phyloP scores from a whole-genome alignment of 2,888 invertebrate genomes.

The Eucriotettix oculatus region DNA sequence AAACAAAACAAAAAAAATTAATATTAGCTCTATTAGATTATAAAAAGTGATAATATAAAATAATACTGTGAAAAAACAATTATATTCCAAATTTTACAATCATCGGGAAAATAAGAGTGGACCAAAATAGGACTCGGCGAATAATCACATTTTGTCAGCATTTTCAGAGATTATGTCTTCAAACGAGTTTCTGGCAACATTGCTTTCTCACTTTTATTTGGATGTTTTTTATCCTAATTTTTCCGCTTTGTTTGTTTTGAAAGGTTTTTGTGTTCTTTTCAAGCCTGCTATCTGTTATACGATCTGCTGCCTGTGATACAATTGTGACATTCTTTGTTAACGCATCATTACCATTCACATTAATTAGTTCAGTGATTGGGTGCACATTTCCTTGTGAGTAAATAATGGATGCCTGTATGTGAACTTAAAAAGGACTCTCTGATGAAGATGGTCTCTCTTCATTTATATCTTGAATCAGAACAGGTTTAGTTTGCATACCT shows the following conservation, averaged over 20 bases:
- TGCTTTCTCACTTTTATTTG: not conserved
- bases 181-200: too few relatives aligned
- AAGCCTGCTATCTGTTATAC: conserved; percentile 6
- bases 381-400: conserved; percentile 24
- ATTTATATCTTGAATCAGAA: conserved; percentile 30
- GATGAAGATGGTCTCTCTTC: conserved; percentile 4
- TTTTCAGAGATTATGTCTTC: too few relatives aligned
- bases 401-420: conserved; percentile 38
- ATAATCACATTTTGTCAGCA: too few relatives aligned
- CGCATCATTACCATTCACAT: not conserved
- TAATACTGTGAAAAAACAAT: too few relatives aligned
- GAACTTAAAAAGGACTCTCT: conserved; percentile 42
- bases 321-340: conserved; percentile 9
- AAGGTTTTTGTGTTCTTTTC: conserved; percentile 23
- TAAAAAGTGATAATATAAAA: too few relatives aligned
- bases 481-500: conserved; percentile 40
- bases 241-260: not conserved
- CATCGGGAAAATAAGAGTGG: too few relatives aligned
- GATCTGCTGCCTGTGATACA: conserved; percentile 18
- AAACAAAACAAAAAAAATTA: too few relatives aligned
- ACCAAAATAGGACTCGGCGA: too few relatives aligned
- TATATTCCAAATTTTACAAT: too few relatives aligned
- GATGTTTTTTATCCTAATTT: not conserved
- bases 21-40: too few relatives aligned
- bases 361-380: too few relatives aligned